Evolutionary conservation across 2,113 vertebrate species (phyloP).

Genomic region (pig (Sus scrofa)): DNA sequence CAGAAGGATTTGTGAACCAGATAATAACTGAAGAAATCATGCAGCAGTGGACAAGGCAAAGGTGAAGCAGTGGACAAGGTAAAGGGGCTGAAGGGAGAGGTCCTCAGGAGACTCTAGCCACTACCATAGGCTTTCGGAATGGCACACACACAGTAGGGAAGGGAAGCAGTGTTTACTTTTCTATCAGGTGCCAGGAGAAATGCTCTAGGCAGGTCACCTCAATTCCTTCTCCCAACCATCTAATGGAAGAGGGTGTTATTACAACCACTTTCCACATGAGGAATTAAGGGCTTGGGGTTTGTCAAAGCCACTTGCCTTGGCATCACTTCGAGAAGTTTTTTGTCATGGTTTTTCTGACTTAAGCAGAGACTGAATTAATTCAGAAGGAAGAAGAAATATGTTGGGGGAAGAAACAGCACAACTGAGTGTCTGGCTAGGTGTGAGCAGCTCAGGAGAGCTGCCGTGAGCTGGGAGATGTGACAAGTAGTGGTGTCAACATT

Average conservation of each 20-base stretch:
- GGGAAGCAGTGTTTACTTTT: background rate
- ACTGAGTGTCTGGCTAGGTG: accelerated
- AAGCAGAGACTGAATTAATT: background rate
- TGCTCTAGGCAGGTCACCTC: accelerated
- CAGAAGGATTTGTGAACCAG: background rate
- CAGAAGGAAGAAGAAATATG: background rate
- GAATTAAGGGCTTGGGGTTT: background rate
- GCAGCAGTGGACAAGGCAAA: background rate
- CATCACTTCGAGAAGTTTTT: background rate
- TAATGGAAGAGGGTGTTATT: background rate
- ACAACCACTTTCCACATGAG: background rate
- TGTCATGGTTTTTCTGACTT: background rate
- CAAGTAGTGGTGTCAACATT: background rate
- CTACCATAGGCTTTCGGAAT: accelerated
- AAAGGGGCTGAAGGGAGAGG: background rate
- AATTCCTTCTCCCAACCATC: background rate
- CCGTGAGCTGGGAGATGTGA: too few species aligned
- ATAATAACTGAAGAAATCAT: background rate
- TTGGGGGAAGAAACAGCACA: background rate
- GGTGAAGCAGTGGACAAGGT: background rate
- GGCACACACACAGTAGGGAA: background rate
- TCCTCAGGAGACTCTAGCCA: too few species aligned
- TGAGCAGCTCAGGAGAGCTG: background rate
- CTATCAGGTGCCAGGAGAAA: background rate
- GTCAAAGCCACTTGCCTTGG: background rate